Percentiles rank a stretch among this genome's conserved stretches.
These are phyloP conservation scores for Liparis tanakae DNA, from an alignment of 2,797 vertebrate species.

Conservation along the genomic window DNA sequence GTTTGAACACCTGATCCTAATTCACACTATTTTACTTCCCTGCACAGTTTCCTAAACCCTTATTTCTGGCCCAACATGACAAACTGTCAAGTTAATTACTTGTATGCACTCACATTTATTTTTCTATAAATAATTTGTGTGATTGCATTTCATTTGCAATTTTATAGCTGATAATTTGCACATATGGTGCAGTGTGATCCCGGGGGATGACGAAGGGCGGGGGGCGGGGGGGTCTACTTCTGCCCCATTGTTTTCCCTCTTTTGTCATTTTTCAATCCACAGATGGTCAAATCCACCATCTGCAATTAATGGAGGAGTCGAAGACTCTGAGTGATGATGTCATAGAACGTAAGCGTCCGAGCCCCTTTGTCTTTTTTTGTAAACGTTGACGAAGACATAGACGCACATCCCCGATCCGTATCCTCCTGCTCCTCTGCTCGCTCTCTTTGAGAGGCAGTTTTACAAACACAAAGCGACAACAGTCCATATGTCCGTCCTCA, in stretches of 20 bases:
- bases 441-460: conserved; percentile 24
- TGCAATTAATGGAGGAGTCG: not conserved
- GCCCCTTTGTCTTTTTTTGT: not conserved
- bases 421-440: not conserved
- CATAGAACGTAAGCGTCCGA: not conserved
- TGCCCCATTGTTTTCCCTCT: conserved; percentile 11
- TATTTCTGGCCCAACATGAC: not conserved
- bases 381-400: not conserved
- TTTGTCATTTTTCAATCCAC: conserved; percentile 19
- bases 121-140: not conserved
- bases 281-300: conserved; percentile 6
- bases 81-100: not conserved
- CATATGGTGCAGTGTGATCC: not conserved
- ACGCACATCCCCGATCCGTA: not conserved
- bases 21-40: not conserved
- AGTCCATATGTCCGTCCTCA: no score
- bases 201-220: not conserved
- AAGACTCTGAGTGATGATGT: conserved; percentile 9
- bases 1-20: not conserved
- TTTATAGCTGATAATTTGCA: conserved; percentile 6
- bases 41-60: not conserved
- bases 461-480: conserved; percentile 34
- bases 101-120: not conserved
- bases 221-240: not conserved
- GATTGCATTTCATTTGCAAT: conserved; percentile 8